These are phyloP conservation scores for Tapera naevia DNA, from an alignment of 2,797 vertebrate genomes.

Conservation along the genomic window DNA sequence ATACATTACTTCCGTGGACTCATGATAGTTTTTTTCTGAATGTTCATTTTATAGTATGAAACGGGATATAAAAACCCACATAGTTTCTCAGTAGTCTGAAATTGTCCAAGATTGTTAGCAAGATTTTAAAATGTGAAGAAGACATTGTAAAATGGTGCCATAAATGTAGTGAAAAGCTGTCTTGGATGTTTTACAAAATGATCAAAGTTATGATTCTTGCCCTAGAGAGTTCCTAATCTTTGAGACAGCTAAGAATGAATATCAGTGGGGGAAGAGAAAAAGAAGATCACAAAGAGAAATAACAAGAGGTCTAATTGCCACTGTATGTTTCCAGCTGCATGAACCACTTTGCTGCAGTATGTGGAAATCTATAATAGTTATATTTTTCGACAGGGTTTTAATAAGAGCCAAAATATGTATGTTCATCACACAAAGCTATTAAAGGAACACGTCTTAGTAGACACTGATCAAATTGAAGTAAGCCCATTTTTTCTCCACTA, in stretches of 20 bases:
- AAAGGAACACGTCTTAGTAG: not conserved
- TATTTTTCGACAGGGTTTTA: not conserved
- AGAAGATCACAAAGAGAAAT: not conserved
- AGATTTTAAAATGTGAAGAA: not conserved
- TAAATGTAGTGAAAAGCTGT: not conserved
- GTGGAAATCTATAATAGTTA: not conserved
- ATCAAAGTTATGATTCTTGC: not conserved
- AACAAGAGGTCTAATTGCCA: not conserved
- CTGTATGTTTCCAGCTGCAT: not conserved
- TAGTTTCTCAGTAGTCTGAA: not conserved
- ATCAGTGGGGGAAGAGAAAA: not conserved
- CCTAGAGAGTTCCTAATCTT: not conserved
- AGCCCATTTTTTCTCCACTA: not conserved
- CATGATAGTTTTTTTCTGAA: not conserved
- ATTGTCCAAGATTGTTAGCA: not conserved
- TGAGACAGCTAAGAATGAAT: not conserved
- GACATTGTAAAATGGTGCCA: not conserved
- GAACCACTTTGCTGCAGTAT: not conserved
- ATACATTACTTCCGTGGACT: not conserved
- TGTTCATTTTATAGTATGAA: not conserved
- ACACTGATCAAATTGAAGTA: not conserved
- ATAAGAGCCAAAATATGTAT: not conserved
- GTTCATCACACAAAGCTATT: not conserved
- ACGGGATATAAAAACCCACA: not conserved
- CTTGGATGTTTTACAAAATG: not conserved